phyloP scores from a whole-genome alignment of 2,113 vertebrate species.

The Elephas maximus region DNA sequence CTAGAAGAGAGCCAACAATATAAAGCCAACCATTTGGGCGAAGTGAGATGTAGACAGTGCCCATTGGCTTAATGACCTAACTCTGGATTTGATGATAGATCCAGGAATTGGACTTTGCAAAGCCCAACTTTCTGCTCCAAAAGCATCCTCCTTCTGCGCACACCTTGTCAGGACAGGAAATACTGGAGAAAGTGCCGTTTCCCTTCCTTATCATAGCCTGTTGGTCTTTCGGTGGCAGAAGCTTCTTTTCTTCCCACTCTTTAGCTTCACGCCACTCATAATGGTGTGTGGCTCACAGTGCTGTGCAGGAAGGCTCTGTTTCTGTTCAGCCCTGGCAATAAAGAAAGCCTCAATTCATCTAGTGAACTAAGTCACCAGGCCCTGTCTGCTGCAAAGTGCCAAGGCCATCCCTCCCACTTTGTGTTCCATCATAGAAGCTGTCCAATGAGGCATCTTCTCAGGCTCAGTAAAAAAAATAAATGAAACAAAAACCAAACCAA shows the following conservation, averaged over 20 bases:
- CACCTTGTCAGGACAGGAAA: background rate
- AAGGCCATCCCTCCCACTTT: background rate
- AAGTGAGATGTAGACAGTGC: background rate
- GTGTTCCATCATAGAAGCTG: background rate
- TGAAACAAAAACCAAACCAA: background rate
- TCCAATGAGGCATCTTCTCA: background rate
- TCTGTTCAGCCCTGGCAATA: background rate
- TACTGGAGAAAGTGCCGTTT: background rate
- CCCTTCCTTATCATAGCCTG: background rate
- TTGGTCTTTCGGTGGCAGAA: background rate
- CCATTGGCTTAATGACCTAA: background rate
- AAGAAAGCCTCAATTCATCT: background rate
- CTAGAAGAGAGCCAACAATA: background rate
- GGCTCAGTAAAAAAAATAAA: background rate
- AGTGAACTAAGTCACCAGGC: background rate
- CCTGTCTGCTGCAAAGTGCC: background rate
- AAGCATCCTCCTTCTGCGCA: background rate
- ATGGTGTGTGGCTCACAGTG: no score
- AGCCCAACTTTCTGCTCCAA: no score
- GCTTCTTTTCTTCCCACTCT: background rate
- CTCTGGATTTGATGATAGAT: background rate
- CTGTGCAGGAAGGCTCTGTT: background rate
- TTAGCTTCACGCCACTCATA: background rate
- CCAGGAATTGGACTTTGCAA: background rate
- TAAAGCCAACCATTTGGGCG: background rate